Percentiles rank a stretch among this genome's conserved stretches.
Evolutionary conservation across 1,140 invertebrate species (phyloP).

Genomic region (Bombus haemorrhoidalis): DNA sequence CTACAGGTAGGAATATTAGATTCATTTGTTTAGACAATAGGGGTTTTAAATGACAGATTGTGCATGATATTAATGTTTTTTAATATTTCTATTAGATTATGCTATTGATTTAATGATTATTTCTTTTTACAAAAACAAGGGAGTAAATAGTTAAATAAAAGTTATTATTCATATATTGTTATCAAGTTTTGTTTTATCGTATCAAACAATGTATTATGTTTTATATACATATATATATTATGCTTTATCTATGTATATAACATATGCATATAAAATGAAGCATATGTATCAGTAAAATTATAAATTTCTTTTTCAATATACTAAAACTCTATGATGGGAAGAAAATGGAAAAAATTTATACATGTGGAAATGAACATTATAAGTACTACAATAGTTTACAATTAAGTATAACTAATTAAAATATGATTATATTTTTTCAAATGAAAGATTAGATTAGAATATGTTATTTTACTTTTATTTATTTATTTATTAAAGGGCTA

Average conservation of each 20-base stretch:
- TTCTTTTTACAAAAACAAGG: neutral
- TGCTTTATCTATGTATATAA: neutral
- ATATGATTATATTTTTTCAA: neutral
- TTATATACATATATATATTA: neutral
- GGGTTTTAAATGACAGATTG: constrained; percentile 34
- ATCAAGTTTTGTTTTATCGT: constrained; percentile 7
- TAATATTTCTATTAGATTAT: constrained; percentile 33
- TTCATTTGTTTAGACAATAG: constrained; percentile 70
- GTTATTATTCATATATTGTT: neutral
- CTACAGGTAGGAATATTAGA: constrained; percentile 78
- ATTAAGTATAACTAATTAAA: neutral
- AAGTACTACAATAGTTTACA: neutral
- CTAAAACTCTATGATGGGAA: neutral
- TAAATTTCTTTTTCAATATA: neutral
- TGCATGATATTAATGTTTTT: constrained; percentile 38
- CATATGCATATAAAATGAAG: neutral
- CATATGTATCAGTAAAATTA: neutral
- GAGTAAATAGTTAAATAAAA: constrained; percentile 12
- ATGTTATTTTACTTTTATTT: neutral
- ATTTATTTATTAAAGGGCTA: constrained; percentile 1
- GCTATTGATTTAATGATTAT: constrained; percentile 25
- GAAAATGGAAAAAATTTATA: neutral
- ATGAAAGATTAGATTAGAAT: neutral
- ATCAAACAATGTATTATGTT: neutral
- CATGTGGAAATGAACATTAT: neutral